Evolutionary conservation across 1,140 invertebrate genomes (phyloP), one percentile per base, ranked within the genome.

Genomic region (Sweltsa coloradensis): DNA sequence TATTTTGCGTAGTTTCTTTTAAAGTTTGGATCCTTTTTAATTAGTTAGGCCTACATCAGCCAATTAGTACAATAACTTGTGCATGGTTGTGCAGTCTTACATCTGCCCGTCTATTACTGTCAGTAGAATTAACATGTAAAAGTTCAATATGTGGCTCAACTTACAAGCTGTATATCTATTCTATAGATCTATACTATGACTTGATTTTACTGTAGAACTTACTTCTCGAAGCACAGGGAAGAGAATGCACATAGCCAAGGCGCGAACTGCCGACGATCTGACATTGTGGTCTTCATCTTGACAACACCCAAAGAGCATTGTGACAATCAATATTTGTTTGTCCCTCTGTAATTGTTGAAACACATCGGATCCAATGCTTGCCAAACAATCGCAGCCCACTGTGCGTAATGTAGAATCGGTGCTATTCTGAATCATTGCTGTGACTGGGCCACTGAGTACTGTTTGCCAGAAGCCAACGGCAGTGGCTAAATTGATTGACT

Each of bases 251-350:
- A 86, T 76, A 14, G 84, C 85, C 1, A 90, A 60, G 1, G 85
- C 79, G 21, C 87, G 72, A 18, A 89, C 69, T 2, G 83, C 81
- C 0, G 85, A 79, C 1, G 82, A 81, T 53, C 78, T 71, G 0
- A 90, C 81, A n/a, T n/a, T n/a, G 36, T 68, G 66, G 55, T 89
- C 83, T 19, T 80, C 76, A 60, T 89, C 85, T 41, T 70, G 69
- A 24, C 76, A 76, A 42, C 80, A 76, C 5, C 83, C 80, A 43
- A 90, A 72, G 3, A 91, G 60, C 44, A 84, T 61, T 4, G 83
- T 83, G 14, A 88, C 72, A 48, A 85, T 76, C 6, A 82, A 52
- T 41, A 85, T 75, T 54, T 81, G 78, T 45, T 74, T 73, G 5
- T 78, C 69, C 34, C 70, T 66, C 74, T 45, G 43, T 5, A 45